Base-by-base conservation (phyloP, 2,888 invertebrate genomes). In the Deilephila porcellus region DNA sequence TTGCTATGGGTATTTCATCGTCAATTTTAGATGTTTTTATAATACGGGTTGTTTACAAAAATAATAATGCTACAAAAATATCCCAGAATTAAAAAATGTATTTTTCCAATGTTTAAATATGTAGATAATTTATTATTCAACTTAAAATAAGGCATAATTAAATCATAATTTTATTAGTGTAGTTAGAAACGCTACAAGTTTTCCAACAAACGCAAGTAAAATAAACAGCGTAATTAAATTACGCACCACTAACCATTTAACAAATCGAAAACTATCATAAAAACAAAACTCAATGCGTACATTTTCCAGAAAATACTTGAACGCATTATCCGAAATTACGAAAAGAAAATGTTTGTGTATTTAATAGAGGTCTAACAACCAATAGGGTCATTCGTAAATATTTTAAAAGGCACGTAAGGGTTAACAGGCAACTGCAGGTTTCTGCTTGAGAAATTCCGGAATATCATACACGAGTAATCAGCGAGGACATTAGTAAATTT, bases 401-500 rank as follows among this genome's bases (percentile, higher is more conserved):
- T 20, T 64, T 8, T 37, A n/a, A 64, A 64, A 63, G 63, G 63
- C 17, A 34, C 34, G 34, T 64, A 37, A 20, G 37, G 64, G 64
- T 64, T 4, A 64, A 37, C n/a, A 34, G 37, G 64, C 37, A 37
- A 63, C 34, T 34, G n/a, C n/a, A 62, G 34, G 7, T 64, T 34
- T n/a, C 34, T 64, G n/a, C 11, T 4, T 20, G 34, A 56, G 3
- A 56, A 19, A 56, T 37, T n/a, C 37, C 37, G 34, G 34, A 64
- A 37, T 37, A 64, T 37, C 19, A 34, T 8, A 45, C 14, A 14
- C 6, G 34, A n/a, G 34, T 37, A 64, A 37, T 37, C 34, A 20
- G 11, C 34, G 34, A 62, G 14, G 14, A n/a, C n/a, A 56, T 56
- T 56, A 17, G 45, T 45, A 11, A 45, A 45, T 45, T 14, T 45